Evolutionary conservation across 2,113 vertebrate species (phyloP).

Genomic region (Columba janthina): DNA sequence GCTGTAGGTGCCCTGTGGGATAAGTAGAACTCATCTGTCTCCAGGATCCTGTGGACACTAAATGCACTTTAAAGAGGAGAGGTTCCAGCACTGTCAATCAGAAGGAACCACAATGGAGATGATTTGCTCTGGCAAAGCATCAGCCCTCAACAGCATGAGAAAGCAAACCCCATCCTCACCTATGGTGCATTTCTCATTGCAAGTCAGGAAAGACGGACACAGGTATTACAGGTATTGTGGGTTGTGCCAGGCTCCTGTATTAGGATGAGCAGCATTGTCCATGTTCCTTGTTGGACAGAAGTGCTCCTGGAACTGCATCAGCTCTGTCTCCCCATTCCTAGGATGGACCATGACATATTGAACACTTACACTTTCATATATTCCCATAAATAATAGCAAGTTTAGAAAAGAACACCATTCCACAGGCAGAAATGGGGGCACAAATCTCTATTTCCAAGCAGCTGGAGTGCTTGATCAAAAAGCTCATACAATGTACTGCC

Average conservation of each 20-base stretch:
- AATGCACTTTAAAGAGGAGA: neutral
- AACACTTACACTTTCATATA: neutral
- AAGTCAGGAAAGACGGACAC: neutral
- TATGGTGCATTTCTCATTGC: fast-evolving
- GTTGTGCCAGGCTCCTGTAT: fast-evolving
- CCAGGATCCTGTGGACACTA: neutral
- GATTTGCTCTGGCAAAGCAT: neutral
- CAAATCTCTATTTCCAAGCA: neutral
- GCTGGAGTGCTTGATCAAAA: neutral
- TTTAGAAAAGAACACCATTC: neutral
- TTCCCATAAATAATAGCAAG: neutral
- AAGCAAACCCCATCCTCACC: neutral
- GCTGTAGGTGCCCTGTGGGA: neutral
- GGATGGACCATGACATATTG: neutral
- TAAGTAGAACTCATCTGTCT: neutral
- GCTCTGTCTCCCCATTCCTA: neutral
- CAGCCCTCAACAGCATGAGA: neutral
- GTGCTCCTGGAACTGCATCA: neutral
- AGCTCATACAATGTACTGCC: neutral
- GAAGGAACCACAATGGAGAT: fast-evolving
- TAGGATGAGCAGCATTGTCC: neutral
- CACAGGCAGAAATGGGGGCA: neutral
- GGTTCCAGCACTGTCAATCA: neutral
- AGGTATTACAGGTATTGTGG: fast-evolving
- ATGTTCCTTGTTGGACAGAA: fast-evolving